phyloP scores from a whole-genome alignment of 2,888 invertebrate species.

The Campaea margaritaria region DNA sequence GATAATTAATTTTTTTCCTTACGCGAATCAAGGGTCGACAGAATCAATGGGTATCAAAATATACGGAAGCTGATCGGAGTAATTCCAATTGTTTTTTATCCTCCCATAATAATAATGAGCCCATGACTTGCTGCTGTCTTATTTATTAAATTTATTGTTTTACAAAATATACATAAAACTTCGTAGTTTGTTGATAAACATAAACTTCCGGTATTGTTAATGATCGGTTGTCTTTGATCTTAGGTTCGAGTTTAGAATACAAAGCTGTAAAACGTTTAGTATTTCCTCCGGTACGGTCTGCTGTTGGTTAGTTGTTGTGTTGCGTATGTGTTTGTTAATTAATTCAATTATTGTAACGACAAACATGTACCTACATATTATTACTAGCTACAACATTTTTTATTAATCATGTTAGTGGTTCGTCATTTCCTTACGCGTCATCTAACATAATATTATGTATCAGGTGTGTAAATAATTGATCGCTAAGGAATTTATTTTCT shows the following conservation, averaged over 20 bases:
- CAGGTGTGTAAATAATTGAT: not conserved
- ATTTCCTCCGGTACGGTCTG: conserved; percentile 5
- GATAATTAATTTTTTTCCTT: too few relatives aligned
- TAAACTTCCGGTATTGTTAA: conserved; percentile 6
- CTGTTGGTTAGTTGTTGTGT: not conserved
- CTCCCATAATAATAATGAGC: too few relatives aligned
- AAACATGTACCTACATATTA: not conserved
- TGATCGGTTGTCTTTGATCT: conserved; percentile 6
- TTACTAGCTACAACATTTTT: too few relatives aligned
- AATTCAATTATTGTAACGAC: not conserved
- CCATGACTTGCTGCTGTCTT: too few relatives aligned
- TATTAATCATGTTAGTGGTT: too few relatives aligned
- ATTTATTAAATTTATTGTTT: too few relatives aligned
- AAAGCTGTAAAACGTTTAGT: not conserved
- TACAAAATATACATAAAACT: too few relatives aligned
- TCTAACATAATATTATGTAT: not conserved
- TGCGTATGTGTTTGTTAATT: not conserved
- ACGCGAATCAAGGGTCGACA: too few relatives aligned
- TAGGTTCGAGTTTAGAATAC: not conserved
- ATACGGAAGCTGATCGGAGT: too few relatives aligned
- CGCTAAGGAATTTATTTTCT: not conserved
- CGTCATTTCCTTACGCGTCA: too few relatives aligned
- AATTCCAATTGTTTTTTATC: too few relatives aligned
- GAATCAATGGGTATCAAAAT: too few relatives aligned
- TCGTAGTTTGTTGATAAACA: not conserved